Conservation (phyloP, 2,888 invertebrate genomes). For the Aspidiotus destructor region DNA sequence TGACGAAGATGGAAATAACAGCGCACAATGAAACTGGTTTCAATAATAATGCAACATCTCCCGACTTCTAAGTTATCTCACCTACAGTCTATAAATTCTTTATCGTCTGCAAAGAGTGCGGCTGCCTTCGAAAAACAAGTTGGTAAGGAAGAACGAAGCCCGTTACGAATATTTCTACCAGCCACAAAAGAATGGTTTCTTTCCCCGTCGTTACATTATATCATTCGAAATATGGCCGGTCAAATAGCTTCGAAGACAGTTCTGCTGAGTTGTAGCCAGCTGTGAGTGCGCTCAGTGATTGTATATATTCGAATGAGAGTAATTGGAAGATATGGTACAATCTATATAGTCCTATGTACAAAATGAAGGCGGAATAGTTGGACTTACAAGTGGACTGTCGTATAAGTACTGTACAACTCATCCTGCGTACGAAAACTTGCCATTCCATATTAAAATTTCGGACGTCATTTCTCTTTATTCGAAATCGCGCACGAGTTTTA, state of each 20-base stretch:
- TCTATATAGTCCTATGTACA: too few species aligned
- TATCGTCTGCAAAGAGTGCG: slow-evolving; percentile 33
- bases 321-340: too few species aligned
- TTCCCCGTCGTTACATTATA: slow-evolving; percentile 18
- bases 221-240: slow-evolving; percentile 29
- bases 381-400: too few species aligned
- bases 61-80: slow-evolving; percentile 32
- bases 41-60: slow-evolving; percentile 33
- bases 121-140: slow-evolving; percentile 33
- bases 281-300: too few species aligned
- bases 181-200: slow-evolving; percentile 13
- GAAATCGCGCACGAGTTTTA: too few species aligned
- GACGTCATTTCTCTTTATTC: too few species aligned
- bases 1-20: slow-evolving; percentile 31
- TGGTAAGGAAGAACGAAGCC: slow-evolving; percentile 19
- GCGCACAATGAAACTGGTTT: slow-evolving; percentile 31
- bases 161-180: slow-evolving; percentile 30
- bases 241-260: not conserved
- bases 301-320: too few species aligned
- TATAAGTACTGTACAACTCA: too few species aligned
- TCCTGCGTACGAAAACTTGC: too few species aligned
- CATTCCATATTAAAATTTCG: too few species aligned
- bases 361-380: too few species aligned
- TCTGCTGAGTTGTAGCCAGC: too few species aligned
- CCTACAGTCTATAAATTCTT: slow-evolving; percentile 33